Conservation (phyloP, 2,888 invertebrate species). For the Mythimna loreyi region DNA sequence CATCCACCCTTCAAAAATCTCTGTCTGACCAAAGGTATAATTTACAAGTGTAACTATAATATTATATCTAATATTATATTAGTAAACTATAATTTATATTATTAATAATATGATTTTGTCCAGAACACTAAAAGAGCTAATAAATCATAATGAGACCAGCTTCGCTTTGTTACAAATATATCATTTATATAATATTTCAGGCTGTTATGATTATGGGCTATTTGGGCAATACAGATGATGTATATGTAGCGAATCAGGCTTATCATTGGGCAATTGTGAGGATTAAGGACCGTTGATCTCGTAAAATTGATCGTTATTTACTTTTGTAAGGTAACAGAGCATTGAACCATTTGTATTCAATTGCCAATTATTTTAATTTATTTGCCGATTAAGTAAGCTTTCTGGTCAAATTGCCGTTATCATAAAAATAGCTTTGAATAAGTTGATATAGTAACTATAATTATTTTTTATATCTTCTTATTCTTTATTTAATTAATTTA, state of each 20-base stretch:
- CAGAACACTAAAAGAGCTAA: no score
- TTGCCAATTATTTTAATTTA: constrained; percentile 19
- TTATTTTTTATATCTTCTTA: neutral
- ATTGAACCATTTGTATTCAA: constrained; percentile 7
- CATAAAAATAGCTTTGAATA: neutral
- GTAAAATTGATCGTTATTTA: constrained; percentile 17
- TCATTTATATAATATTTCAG: no score
- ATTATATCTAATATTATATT: no score
- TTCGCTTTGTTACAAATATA: no score
- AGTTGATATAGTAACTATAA: neutral
- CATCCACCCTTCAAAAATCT: no score
- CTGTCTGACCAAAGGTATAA: no score
- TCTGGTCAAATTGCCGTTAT: neutral
- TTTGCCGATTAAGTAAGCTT: constrained; percentile 6
- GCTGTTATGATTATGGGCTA: neutral
- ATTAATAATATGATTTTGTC: no score
- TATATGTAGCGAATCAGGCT: constrained; percentile 9
- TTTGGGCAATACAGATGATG: neutral
- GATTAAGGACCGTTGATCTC: constrained; percentile 9
- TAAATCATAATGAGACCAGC: no score
- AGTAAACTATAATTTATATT: no score
- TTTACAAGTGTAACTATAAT: no score
- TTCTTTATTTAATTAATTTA: neutral
- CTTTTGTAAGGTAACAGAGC: constrained; percentile 7
- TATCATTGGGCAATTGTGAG: constrained; percentile 6